These are phyloP conservation scores for Scaptodrosophila latifasciaeformis DNA, from an alignment of 2,888 invertebrate species.

Conservation along the genomic window DNA sequence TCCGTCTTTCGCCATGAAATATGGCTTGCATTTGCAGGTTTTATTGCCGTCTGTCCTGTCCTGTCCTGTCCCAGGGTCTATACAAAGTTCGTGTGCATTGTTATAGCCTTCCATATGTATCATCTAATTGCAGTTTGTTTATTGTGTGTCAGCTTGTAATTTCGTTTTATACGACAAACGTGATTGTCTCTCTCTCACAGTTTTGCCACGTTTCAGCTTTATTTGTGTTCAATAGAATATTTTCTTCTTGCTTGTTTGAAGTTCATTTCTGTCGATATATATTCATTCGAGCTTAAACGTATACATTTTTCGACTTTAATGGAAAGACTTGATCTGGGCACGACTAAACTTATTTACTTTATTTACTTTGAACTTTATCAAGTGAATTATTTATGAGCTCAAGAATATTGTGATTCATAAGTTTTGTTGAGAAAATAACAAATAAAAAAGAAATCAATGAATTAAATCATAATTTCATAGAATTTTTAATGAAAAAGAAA, in stretches of 20 bases:
- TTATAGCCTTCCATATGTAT: constrained; percentile 14
- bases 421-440: no score
- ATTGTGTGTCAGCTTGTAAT: constrained; percentile 19
- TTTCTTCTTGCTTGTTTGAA: constrained; percentile 32
- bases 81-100: not conserved
- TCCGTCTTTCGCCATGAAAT: constrained; percentile 15
- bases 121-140: constrained; percentile 37
- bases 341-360: no score
- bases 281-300: no score
- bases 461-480: no score
- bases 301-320: no score
- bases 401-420: no score
- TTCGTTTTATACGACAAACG: constrained; percentile 17
- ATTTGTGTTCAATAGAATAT: constrained; percentile 21
- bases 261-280: not conserved
- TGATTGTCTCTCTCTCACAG: no score
- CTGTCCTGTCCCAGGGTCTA: constrained; percentile 19
- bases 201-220: constrained; percentile 7
- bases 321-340: no score
- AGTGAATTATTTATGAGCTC: no score
- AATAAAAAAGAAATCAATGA: no score
- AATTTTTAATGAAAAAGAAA: no score
- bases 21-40: constrained; percentile 29
- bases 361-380: no score
- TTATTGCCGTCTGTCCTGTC: constrained; percentile 22